Conservation (phyloP, 2,888 invertebrate species). For the Polydrusus cervinus region DNA sequence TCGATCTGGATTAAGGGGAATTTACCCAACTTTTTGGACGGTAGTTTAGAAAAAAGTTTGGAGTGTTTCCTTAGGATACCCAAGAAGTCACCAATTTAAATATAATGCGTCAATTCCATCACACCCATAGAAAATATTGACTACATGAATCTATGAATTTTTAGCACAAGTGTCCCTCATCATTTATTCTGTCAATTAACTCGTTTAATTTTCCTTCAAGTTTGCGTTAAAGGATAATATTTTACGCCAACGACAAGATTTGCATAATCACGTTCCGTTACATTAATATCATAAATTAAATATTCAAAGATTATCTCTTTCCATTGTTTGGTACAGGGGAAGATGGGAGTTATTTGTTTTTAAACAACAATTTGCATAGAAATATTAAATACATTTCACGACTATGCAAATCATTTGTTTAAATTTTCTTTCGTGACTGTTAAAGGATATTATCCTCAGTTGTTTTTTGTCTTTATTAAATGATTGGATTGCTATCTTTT, state of each 20-base stretch:
- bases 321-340: conserved; percentile 14
- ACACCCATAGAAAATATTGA: too few relatives aligned
- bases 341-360: conserved; percentile 17
- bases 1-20: too few relatives aligned
- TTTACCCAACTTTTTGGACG: too few relatives aligned
- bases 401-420: conserved; percentile 9
- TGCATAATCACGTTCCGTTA: conserved; percentile 39
- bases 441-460: conserved; percentile 1
- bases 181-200: too few relatives aligned
- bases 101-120: too few relatives aligned
- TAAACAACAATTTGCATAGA: conserved; percentile 26
- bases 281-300: conserved; percentile 34
- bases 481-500: not conserved
- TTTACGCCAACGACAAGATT: conserved; percentile 31
- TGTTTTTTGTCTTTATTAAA: not conserved
- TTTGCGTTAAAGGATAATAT: conserved; percentile 28
- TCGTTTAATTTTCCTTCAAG: too few relatives aligned
- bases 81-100: too few relatives aligned
- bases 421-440: not conserved
- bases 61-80: too few relatives aligned
- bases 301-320: conserved; percentile 2
- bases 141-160: too few relatives aligned
- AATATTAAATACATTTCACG: not conserved
- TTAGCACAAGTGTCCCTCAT: too few relatives aligned
- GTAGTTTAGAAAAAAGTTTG: too few relatives aligned